A percentile compares a stretch with the other conserved stretches of the same genome.
phyloP scores from a whole-genome alignment of 2,797 vertebrate genomes.

The Typhlichthys subterraneus region DNA sequence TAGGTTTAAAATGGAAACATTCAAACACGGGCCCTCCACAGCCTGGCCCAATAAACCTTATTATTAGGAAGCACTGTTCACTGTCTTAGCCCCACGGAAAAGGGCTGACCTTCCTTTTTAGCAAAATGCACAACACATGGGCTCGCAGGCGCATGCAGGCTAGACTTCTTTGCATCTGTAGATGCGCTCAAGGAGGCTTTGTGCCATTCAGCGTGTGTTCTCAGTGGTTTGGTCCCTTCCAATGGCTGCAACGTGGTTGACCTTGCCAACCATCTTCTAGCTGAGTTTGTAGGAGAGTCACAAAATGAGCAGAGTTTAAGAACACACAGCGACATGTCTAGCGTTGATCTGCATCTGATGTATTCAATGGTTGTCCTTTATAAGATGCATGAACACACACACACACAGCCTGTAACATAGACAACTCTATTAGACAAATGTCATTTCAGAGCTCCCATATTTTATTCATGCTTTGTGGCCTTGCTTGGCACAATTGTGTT shows the following conservation, averaged over 20 bases:
- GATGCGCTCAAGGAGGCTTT: constrained; percentile 19
- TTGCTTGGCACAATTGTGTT: constrained; percentile 44
- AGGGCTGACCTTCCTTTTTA: constrained; percentile 70
- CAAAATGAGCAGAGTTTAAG: constrained; percentile 26
- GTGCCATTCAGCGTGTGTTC: not conserved
- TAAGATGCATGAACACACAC: constrained; percentile 1
- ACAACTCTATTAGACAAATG: not conserved
- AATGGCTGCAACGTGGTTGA: no score
- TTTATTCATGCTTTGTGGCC: constrained; percentile 62
- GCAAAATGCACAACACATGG: constrained; percentile 68
- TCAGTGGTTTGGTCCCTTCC: no score
- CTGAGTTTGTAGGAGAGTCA: no score
- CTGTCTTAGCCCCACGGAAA: constrained; percentile 57
- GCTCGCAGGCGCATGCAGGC: constrained; percentile 12
- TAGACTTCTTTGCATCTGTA: constrained; percentile 10
- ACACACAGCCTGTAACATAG: constrained; percentile 3
- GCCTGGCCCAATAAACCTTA: constrained; percentile 67
- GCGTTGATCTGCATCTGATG: constrained; percentile 49
- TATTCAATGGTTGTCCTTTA: constrained; percentile 30
- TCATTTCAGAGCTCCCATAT: constrained; percentile 40
- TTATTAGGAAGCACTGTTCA: constrained; percentile 64
- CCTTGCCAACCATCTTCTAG: no score
- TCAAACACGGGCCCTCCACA: constrained; percentile 51
- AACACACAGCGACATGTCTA: not conserved
- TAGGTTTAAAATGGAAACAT: constrained; percentile 76